Evolutionary conservation across 2,113 vertebrate species (phyloP).

Genomic region (Alligator sinensis): DNA sequence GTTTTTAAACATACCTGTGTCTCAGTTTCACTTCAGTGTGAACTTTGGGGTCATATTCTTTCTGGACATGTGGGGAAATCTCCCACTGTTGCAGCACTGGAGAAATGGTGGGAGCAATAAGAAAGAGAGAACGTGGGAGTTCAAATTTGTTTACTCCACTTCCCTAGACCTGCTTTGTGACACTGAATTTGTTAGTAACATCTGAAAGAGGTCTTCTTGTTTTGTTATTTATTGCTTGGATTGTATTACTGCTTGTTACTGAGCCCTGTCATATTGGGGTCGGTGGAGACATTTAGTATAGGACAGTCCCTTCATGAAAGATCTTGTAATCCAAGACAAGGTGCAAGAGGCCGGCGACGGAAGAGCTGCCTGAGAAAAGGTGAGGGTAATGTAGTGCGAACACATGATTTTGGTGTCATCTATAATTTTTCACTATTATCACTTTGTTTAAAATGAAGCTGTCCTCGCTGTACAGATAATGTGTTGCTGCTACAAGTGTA

Average conservation of each 20-base stretch:
- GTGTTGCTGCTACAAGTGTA: neutral
- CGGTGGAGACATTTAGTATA: neutral
- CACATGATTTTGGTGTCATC: neutral
- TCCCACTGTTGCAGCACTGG: neutral
- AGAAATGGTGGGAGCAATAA: neutral
- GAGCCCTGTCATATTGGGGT: neutral
- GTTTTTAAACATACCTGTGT: neutral
- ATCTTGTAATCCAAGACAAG: neutral
- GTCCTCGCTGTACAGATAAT: neutral
- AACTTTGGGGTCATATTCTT: neutral
- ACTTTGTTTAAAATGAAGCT: neutral
- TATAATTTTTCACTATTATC: neutral
- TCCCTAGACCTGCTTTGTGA: neutral
- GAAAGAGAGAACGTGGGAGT: neutral
- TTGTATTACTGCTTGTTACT: neutral
- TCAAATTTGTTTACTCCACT: neutral
- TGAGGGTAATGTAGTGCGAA: neutral
- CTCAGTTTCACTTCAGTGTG: neutral
- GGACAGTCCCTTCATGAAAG: neutral
- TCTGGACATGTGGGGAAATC: slow-evolving; percentile 8
- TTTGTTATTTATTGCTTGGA: slow-evolving; percentile 4
- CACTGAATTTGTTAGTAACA: neutral
- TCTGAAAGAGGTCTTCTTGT: neutral
- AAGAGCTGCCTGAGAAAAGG: neutral
- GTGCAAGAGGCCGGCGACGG: rapidly evolving